Conservation (phyloP, 2,113 vertebrate species). For the Sinocyclocheilus maitianheensis region DNA sequence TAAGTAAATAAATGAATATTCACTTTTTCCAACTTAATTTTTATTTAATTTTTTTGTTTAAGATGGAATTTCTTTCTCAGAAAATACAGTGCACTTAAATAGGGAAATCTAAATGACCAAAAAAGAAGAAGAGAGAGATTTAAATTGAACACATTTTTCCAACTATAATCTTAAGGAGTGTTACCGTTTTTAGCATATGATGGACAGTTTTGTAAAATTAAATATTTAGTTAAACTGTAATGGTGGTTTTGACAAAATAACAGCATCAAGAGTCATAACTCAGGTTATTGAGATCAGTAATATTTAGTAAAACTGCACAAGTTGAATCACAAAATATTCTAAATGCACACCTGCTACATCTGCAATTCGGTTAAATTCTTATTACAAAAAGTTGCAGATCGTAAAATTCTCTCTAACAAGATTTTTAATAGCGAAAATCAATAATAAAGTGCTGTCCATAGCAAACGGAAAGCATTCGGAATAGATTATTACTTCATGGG, state of each 20-base stretch:
- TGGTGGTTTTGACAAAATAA: not conserved
- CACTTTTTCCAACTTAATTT: not conserved
- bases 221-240: not conserved
- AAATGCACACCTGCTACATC: too few species aligned
- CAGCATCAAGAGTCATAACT: not conserved
- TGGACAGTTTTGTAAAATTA: not conserved
- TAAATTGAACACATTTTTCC: not conserved
- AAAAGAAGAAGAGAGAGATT: not conserved
- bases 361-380: not conserved
- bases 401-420: not conserved
- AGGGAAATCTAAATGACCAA: not conserved
- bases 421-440: not conserved
- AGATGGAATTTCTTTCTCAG: not conserved
- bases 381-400: not conserved
- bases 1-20: constrained; percentile 6
- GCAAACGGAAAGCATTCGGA: not conserved
- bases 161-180: not conserved
- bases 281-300: not conserved
- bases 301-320: not conserved
- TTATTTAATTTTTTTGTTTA: not conserved
- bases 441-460: not conserved
- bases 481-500: not conserved
- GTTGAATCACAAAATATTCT: not conserved
- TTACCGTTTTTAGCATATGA: not conserved
- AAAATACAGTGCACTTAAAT: not conserved